phyloP scores from a whole-genome alignment of 2,797 vertebrate species.

The Neoniphon sammara region DNA sequence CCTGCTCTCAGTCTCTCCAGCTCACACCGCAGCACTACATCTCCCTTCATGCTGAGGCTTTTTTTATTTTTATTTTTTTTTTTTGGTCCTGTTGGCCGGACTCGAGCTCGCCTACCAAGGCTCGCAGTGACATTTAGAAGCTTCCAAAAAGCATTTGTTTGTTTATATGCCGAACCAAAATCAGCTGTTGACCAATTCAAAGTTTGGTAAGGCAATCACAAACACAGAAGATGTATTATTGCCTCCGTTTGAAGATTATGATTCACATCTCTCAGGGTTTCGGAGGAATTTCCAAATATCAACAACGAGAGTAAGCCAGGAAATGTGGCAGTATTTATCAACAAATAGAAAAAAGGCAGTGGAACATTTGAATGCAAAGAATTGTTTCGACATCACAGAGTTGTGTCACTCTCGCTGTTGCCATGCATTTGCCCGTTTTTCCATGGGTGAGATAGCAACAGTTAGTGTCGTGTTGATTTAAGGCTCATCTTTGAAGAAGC shows the following conservation, averaged over 20 bases:
- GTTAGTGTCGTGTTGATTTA: background rate
- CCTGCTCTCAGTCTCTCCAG: conserved; percentile 49
- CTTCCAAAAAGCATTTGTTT: conserved; percentile 62
- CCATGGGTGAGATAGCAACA: no score
- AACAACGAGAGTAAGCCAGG: conserved; percentile 14
- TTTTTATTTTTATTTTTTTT: background rate
- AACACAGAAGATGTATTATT: conserved; percentile 38
- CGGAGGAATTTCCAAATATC: conserved; percentile 34
- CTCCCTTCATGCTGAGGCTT: conserved; percentile 24
- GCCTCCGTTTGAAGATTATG: conserved; percentile 23
- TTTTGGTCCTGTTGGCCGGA: background rate
- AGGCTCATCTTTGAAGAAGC: background rate
- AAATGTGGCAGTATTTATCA: conserved; percentile 7
- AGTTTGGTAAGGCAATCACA: conserved; percentile 33
- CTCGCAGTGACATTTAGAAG: conserved; percentile 54
- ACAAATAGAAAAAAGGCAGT: background rate
- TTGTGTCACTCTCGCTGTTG: background rate
- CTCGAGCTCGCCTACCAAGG: conserved; percentile 43
- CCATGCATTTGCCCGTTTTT: background rate
- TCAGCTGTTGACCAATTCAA: conserved; percentile 51
- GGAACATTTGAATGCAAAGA: background rate
- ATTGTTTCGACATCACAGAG: background rate
- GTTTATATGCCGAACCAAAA: conserved; percentile 52
- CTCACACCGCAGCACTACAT: conserved; percentile 43
- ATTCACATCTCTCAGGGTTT: conserved; percentile 25